A percentile compares a stretch with the other conserved stretches of the same genome.
Conservation (phyloP, 2,113 vertebrate species). For the Macaca nemestrina region DNA sequence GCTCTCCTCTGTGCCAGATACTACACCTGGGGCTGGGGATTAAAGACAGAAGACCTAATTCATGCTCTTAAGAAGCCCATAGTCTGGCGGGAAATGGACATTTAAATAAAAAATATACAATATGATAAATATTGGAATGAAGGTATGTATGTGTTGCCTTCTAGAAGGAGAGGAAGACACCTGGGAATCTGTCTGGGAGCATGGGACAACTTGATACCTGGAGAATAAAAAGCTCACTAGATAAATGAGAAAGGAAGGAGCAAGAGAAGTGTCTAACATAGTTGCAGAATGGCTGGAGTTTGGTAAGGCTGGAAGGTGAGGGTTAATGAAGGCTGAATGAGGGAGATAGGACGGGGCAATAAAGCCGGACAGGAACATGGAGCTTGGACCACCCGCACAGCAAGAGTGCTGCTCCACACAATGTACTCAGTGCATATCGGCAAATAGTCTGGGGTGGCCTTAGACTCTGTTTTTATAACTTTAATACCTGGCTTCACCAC, state of each 20-base stretch:
- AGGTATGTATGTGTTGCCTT: background rate
- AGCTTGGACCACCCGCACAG: rapidly evolving
- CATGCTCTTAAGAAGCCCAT: background rate
- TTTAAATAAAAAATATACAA: background rate
- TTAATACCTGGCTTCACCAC: background rate
- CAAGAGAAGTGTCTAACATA: background rate
- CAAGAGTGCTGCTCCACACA: rapidly evolving
- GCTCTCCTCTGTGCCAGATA: background rate
- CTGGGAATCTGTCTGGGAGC: background rate
- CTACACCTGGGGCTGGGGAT: background rate
- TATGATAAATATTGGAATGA: background rate
- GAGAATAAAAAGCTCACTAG: background rate
- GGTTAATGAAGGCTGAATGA: too few relatives aligned
- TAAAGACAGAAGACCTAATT: background rate
- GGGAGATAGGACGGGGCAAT: rapidly evolving
- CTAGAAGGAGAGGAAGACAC: background rate
- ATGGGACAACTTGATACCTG: background rate
- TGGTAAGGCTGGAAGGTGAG: background rate
- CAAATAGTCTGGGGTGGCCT: background rate
- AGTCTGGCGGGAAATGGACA: background rate
- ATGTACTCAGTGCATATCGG: background rate
- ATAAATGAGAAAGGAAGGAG: background rate
- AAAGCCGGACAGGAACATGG: background rate
- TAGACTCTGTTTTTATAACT: background rate
- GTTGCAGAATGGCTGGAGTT: background rate